Evolutionary conservation across 1,140 invertebrate species (phyloP).

Genomic region (Batillaria attramentaria): DNA sequence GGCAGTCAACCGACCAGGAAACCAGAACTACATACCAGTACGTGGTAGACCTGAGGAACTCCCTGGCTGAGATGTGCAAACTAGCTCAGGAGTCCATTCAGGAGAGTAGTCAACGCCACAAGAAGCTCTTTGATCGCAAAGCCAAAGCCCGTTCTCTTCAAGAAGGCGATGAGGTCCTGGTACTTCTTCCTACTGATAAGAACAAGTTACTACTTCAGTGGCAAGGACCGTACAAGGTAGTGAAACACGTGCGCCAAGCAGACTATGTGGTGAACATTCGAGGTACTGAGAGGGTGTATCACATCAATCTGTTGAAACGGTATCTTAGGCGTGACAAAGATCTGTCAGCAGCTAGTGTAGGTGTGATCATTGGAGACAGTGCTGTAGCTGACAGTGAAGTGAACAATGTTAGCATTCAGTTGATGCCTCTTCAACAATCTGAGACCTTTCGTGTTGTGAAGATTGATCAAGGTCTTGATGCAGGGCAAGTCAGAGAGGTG

Average conservation of each 20-base stretch:
- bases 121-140: slow-evolving; percentile 35
- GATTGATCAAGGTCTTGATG: not conserved
- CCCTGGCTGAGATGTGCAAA: slow-evolving; percentile 38
- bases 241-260: not conserved
- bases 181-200: slow-evolving; percentile 27
- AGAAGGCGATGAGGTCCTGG: slow-evolving; percentile 28
- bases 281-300: slow-evolving; percentile 20
- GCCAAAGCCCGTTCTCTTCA: slow-evolving; percentile 29
- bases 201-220: slow-evolving; percentile 39
- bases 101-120: slow-evolving; percentile 17
- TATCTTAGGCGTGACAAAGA: slow-evolving; percentile 12
- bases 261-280: slow-evolving; percentile 28
- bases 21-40: no score
- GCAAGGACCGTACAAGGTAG: slow-evolving; percentile 22
- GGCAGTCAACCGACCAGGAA: slow-evolving; percentile 17
- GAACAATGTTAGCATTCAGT: not conserved
- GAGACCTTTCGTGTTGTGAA: not conserved
- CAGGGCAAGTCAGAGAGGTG: not conserved
- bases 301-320: slow-evolving; percentile 38
- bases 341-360: not conserved
- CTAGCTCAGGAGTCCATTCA: slow-evolving; percentile 36
- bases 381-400: not conserved
- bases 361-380: not conserved
- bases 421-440: not conserved
- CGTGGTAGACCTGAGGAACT: slow-evolving; percentile 43